Evolutionary conservation across 2,797 vertebrate species (phyloP), one percentile per base, ranked within the genome.

Genomic region (Anas flavirostris): DNA sequence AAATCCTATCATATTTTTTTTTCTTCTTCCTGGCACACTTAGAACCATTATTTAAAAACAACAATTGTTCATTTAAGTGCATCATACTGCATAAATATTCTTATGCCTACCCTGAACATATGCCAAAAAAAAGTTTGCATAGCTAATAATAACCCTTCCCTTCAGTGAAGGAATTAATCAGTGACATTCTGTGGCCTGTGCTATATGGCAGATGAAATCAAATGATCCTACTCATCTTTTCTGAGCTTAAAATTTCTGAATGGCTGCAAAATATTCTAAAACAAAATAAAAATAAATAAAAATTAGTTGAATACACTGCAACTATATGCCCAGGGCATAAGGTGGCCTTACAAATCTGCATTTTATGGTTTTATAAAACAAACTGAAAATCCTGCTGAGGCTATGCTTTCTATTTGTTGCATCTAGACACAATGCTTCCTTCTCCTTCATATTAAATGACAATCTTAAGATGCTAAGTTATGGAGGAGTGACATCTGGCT

Each of bases 401-500:
- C 52, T 86, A 95, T 48, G 43, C 31, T 91, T 94, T 96, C 68
- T 86, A 90, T 90, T 94, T 96, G 53, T 77, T 88, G 53, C 64
- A 92, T 95, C 89, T 97, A 96, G 96, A 94, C 82, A 91, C 9
- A 74, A 62, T 76, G 68, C 78, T 96, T 77, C 31, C 90, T 94
- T 96, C 80, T 88, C 25, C 70, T 96, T 91, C 92, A 93, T 85
- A 78, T 82, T 95, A 97, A 97, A 97, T 95, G 91, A 93, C 94
- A 97, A 84, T 88, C 95, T 78, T 97, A 97, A 97, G 92, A 95
- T 35, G 66, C 92, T 91, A 97, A 96, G 88, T 97, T 96, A 95
- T 86, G 83, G 93, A 94, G 89, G 68, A 97, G 78, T 97, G 97
- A 97, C 97, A 98, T 98, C 98, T 98, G 97, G 97, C 82, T 96